Evolutionary conservation across 2,797 vertebrate species (phyloP).

Genomic region (Myotis pilosus): DNA sequence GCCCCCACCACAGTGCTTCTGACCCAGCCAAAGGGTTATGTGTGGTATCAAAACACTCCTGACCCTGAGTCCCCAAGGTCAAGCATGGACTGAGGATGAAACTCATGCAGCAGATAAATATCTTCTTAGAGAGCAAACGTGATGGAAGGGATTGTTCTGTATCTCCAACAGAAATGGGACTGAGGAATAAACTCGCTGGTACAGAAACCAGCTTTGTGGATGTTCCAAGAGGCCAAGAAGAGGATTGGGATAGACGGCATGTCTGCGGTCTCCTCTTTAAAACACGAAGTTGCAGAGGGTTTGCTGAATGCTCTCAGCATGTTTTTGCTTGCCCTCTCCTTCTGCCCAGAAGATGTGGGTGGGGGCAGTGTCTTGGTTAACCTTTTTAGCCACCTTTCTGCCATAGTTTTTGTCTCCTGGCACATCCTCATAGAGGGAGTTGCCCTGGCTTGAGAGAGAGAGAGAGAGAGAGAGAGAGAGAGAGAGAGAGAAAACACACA

Average conservation of each 20-base stretch:
- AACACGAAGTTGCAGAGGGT: not conserved
- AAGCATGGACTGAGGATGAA: slow-evolving; percentile 11
- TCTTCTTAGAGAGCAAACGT: slow-evolving; percentile 51
- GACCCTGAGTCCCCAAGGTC: slow-evolving; percentile 59
- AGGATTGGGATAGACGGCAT: not conserved
- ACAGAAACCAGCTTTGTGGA: slow-evolving; percentile 55
- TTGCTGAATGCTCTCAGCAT: not conserved
- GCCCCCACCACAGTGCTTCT: slow-evolving; percentile 64
- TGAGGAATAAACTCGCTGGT: not conserved
- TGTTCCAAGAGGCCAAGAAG: slow-evolving; percentile 70
- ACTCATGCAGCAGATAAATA: not conserved
- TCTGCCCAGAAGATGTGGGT: slow-evolving; percentile 12
- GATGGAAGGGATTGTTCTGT: not conserved
- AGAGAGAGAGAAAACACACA: not conserved
- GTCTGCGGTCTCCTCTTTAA: not conserved
- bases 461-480: no score
- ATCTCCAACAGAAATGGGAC: not conserved
- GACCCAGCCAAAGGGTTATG: slow-evolving; percentile 74
- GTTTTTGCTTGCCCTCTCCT: slow-evolving; percentile 17
- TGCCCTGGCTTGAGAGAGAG: not conserved
- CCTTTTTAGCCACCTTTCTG: slow-evolving; percentile 53
- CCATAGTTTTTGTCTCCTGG: slow-evolving; percentile 49
- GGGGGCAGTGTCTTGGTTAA: slow-evolving; percentile 46
- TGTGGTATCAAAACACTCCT: slow-evolving; percentile 73
- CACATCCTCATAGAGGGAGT: not conserved